Evolutionary conservation across 2,113 vertebrate genomes (phyloP).

Genomic region (Octodon degus): DNA sequence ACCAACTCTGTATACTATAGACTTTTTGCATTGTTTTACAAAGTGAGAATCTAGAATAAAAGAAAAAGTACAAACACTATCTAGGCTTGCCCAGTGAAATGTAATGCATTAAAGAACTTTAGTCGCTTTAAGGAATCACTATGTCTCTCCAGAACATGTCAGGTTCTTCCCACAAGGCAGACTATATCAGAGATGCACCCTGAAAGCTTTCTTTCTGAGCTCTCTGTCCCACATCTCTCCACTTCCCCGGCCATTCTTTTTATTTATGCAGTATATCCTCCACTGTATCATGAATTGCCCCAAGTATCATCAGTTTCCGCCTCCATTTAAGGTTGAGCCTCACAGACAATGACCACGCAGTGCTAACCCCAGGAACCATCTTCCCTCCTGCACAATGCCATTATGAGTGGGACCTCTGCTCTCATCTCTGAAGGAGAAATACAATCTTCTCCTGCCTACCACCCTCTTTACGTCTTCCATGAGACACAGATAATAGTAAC

Average conservation of each 20-base stretch:
- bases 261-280: not conserved
- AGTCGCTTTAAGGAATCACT: conserved; percentile 12
- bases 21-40: not conserved
- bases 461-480: not conserved
- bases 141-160: not conserved
- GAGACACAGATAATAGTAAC: not conserved
- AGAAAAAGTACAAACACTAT: not conserved
- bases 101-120: not conserved
- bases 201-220: not conserved
- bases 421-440: conserved; percentile 31
- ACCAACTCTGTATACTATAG: not conserved
- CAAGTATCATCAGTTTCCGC: not conserved
- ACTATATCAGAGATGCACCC: not conserved
- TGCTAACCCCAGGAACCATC: not conserved
- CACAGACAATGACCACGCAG: not conserved
- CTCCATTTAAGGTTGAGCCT: not conserved
- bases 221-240: not conserved
- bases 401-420: not conserved
- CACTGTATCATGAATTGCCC: not conserved
- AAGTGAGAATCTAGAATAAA: conserved; percentile 1
- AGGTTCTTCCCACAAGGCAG: conserved; percentile 23
- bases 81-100: not conserved
- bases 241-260: not conserved
- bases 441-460: not conserved
- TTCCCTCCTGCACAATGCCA: not conserved